Percentiles rank a stretch among this genome's conserved stretches.
Evolutionary conservation across 2,888 invertebrate species (phyloP).

Genomic region (Orchesellides sinensis): DNA sequence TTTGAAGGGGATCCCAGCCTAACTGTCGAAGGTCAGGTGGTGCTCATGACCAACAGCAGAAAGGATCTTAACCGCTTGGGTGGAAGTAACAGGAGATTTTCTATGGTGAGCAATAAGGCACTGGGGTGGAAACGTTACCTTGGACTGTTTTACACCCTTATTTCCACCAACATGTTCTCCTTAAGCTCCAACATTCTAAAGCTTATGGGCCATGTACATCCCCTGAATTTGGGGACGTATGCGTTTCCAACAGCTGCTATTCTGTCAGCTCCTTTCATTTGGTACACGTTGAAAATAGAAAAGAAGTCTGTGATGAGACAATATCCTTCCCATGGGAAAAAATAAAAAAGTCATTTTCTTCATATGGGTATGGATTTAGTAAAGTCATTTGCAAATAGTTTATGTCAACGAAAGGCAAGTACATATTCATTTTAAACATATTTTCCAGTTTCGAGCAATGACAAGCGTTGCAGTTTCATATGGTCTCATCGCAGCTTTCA

Average conservation of each 20-base stretch:
- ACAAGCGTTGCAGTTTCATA: conserved; percentile 61
- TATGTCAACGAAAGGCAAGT: no score
- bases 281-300: conserved; percentile 62
- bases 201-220: conserved; percentile 56
- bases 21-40: conserved; percentile 54
- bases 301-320: conserved; percentile 63
- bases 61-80: not conserved
- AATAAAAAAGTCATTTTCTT: conserved; percentile 63
- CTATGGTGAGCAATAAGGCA: conserved; percentile 41
- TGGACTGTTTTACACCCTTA: conserved; percentile 67
- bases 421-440: no score
- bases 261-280: conserved; percentile 63
- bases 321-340: conserved; percentile 55
- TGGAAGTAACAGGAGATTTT: not conserved
- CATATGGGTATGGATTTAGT: conserved; percentile 71
- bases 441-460: conserved; percentile 62
- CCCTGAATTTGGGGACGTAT: conserved; percentile 57
- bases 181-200: conserved; percentile 67
- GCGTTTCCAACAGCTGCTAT: conserved; percentile 68
- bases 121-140: conserved; percentile 67
- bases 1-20: conserved; percentile 56
- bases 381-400: no score
- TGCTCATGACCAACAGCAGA: conserved; percentile 52
- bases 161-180: conserved; percentile 69
- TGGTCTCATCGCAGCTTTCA: conserved; percentile 62